Evolutionary conservation across 2,888 invertebrate genomes (phyloP).

Genomic region (Tetramorium bicarinatum): DNA sequence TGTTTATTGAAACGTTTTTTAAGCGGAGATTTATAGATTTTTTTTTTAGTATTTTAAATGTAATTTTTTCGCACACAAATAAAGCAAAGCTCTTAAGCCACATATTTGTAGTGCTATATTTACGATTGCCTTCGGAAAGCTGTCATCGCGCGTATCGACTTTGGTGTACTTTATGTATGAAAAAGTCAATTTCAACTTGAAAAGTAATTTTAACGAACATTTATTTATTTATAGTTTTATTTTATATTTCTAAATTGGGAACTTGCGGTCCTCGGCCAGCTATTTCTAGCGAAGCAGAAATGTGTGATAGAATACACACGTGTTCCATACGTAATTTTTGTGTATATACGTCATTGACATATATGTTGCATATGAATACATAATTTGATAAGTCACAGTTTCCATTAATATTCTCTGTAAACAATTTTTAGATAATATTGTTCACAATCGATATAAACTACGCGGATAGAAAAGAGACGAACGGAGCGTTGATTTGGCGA

Average conservation of each 20-base stretch:
- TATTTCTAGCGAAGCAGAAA: conserved; percentile 8
- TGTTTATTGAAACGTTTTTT: neutral
- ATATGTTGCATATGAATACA: neutral
- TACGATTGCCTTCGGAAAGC: neutral
- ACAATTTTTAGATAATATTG: conserved; percentile 39
- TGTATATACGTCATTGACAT: neutral
- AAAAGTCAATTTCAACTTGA: neutral
- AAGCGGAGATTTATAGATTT: neutral
- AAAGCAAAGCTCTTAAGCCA: neutral
- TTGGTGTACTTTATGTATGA: neutral
- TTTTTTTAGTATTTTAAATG: neutral
- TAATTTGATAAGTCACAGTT: conserved; percentile 9
- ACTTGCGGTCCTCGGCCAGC: neutral
- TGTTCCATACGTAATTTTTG: neutral
- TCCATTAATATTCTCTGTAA: conserved; percentile 35
- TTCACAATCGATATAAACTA: conserved; percentile 16
- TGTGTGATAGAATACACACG: too few species aligned
- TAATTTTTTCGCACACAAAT: neutral
- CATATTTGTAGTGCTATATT: neutral
- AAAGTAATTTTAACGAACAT: neutral
- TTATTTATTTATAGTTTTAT: neutral
- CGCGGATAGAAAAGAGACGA: neutral
- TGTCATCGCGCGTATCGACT: neutral
- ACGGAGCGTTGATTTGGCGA: conserved; percentile 14
- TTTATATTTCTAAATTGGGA: neutral